Conservation (phyloP, 2,797 vertebrate species). For the Sitta carolinensis region DNA sequence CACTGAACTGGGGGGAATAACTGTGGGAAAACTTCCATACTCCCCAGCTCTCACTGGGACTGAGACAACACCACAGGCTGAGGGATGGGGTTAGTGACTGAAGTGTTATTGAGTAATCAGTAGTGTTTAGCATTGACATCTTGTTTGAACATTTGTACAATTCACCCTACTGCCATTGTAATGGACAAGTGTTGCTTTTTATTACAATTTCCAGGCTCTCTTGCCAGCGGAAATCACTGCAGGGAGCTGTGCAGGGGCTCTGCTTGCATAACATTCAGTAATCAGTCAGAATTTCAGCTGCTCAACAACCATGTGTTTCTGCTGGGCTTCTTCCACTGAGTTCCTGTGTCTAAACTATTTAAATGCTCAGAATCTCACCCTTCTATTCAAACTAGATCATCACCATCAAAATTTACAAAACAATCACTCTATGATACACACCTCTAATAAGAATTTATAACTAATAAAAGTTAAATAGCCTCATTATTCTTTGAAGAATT, state of each 20-base stretch:
- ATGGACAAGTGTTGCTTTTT: background rate
- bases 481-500: background rate
- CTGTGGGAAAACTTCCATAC: background rate
- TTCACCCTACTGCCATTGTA: background rate
- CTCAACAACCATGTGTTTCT: background rate
- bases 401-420: background rate
- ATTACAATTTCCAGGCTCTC: background rate
- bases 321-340: background rate
- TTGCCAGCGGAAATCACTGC: background rate
- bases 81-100: background rate
- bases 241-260: background rate
- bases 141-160: background rate
- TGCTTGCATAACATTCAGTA: background rate
- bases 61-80: background rate
- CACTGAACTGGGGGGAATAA: background rate
- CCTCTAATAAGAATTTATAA: background rate
- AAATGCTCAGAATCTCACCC: background rate
- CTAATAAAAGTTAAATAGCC: background rate
- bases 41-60: background rate
- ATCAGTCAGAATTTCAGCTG: slow-evolving; percentile 10
- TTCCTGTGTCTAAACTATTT: background rate
- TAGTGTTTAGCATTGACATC: background rate
- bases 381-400: background rate
- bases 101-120: background rate
- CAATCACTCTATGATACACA: background rate